Evolutionary conservation across 1,140 invertebrate species (phyloP).

Genomic region (Metaphire vulgaris): DNA sequence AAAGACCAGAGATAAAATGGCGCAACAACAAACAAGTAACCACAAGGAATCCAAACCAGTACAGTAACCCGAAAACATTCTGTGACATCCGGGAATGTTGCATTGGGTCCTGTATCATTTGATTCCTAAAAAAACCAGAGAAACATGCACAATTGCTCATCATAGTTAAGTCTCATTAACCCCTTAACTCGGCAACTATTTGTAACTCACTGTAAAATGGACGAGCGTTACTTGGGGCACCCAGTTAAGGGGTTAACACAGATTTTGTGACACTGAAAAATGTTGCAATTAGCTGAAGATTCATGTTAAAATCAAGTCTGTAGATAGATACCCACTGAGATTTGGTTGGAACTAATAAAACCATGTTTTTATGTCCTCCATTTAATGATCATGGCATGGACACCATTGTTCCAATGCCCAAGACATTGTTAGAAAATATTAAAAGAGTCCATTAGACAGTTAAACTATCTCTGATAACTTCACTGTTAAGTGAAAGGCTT

Average conservation of each 20-base stretch:
- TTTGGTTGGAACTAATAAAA: too few relatives aligned
- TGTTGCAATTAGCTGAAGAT: background rate
- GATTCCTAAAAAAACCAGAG: background rate
- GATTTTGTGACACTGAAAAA: background rate
- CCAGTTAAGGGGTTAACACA: background rate
- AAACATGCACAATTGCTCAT: too few relatives aligned
- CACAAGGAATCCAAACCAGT: conserved; percentile 76
- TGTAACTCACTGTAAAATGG: background rate
- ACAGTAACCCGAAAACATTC: conserved; percentile 59
- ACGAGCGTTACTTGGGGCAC: background rate
- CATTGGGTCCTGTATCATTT: conserved; percentile 30
- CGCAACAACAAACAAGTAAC: conserved; percentile 35
- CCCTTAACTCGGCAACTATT: background rate
- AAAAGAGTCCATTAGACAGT: too few relatives aligned
- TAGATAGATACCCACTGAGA: too few relatives aligned
- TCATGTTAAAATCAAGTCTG: background rate
- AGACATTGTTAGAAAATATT: too few relatives aligned
- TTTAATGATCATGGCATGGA: too few relatives aligned
- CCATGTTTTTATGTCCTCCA: too few relatives aligned
- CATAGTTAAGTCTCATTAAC: background rate
- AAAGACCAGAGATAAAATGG: conserved; percentile 36
- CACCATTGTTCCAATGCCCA: too few relatives aligned
- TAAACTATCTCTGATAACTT: too few relatives aligned
- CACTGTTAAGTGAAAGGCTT: too few relatives aligned
- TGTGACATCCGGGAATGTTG: conserved; percentile 42